phyloP scores from a whole-genome alignment of 1,140 invertebrate species.

The Camponotus floridanus region DNA sequence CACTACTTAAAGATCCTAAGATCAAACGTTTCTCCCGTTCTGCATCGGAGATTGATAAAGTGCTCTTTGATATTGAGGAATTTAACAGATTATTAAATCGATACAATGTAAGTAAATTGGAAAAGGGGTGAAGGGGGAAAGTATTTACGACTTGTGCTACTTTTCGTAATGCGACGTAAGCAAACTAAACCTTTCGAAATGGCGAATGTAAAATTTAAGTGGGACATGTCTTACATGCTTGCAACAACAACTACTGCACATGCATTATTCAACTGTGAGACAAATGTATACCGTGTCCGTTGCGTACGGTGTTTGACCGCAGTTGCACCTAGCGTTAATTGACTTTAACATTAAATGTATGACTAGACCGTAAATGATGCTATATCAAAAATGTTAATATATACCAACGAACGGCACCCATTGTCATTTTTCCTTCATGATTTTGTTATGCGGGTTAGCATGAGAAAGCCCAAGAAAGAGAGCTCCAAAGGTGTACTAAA shows the following conservation, averaged over 20 bases:
- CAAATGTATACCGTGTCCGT: not conserved
- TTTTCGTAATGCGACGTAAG: constrained; percentile 21
- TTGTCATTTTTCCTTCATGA: not conserved
- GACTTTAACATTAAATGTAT: constrained; percentile 19
- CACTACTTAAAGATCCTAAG: not conserved
- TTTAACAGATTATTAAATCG: not conserved
- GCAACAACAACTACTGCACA: constrained; percentile 6
- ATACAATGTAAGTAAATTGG: not conserved
- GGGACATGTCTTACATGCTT: constrained; percentile 17
- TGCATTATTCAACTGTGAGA: constrained; percentile 11
- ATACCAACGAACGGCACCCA: not conserved
- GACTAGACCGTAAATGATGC: not conserved
- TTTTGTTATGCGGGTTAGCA: not conserved
- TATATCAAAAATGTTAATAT: not conserved
- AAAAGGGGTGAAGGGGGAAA: not conserved
- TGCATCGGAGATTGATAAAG: not conserved
- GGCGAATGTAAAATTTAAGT: constrained; percentile 52
- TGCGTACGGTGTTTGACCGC: constrained; percentile 1
- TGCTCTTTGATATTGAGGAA: not conserved
- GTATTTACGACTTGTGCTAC: constrained; percentile 41
- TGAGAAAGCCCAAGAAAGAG: not conserved
- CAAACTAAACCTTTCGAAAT: constrained; percentile 5
- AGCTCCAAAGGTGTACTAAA: constrained; percentile 3
- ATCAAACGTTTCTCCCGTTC: not conserved
- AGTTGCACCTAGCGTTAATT: constrained; percentile 10